Conservation (phyloP, 2,797 vertebrate species). For the Cottoperca gobio region DNA sequence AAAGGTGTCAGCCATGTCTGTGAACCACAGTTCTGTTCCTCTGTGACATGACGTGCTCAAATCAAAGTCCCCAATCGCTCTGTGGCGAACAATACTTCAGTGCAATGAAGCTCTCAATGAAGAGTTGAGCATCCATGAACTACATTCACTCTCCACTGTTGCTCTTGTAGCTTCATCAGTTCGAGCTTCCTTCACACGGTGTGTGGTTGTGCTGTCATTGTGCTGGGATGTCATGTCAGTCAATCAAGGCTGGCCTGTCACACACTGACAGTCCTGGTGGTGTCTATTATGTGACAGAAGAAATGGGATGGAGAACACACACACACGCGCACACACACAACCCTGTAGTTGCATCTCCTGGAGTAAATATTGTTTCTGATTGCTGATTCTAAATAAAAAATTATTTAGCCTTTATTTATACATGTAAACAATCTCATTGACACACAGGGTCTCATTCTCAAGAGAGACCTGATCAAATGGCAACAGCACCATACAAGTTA, state of each 20-base stretch:
- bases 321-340: neutral
- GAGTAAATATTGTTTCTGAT: slow-evolving; percentile 10
- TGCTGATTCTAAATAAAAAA: no score
- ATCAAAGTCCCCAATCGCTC: neutral
- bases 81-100: neutral
- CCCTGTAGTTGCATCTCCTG: neutral
- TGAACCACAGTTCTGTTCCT: neutral
- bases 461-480: no score
- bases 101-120: neutral
- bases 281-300: slow-evolving; percentile 30
- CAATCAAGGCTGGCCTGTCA: slow-evolving; percentile 45
- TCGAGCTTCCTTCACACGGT: neutral
- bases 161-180: neutral
- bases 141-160: neutral
- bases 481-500: no score
- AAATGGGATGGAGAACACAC: neutral
- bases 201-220: slow-evolving; percentile 2
- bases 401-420: no score
- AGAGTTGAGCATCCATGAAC: neutral
- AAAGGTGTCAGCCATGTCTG: neutral
- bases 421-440: no score
- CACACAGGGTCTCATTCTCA: no score
- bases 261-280: slow-evolving; percentile 38
- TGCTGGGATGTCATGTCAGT: slow-evolving; percentile 51
- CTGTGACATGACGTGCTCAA: neutral